Evolutionary conservation across 2,113 vertebrate genomes (phyloP), one percentile per base, ranked within the genome.

Genomic region (Lathamus discolor): DNA sequence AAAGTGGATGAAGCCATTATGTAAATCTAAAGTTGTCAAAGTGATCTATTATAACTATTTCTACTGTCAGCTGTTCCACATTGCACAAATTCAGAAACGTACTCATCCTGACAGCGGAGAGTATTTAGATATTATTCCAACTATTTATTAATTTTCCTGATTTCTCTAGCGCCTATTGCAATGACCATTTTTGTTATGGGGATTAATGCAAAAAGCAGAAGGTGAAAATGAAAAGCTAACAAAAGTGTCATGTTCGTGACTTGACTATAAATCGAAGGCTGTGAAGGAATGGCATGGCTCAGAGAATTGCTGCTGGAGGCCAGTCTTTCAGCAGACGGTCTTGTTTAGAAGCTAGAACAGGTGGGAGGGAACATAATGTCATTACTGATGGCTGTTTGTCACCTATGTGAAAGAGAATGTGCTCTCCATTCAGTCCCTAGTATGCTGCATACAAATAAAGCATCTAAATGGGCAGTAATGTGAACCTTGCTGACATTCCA

Each of bases 11-110:
- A 96, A 94, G 73, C 86, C 77, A 92, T 96, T 95, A 91, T 77
- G 89, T 74, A 94, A 96, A 95, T 92, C 39, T 95, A 3, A 95
- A 95, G 67, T 96, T 96, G 94, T 96, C 95, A 92, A 68, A 94
- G 75, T 96, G 94, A 96, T 96, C 92, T 93, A 92, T 96, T 96
- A 44, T 43, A 92, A 95, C 84, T 87, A 43, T 96, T 96, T 93
- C 87, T 90, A 67, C 81, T 91, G 83, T 96, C 92, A 96, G 52
- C 92, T 95, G 94, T 95, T 96, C 67, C 37, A 79, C 79, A 90
- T 28, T 94, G 31, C 83, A 88, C 33, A 88, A 91, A 92, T 86
- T 95, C 83, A 76, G 74, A 41, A 91, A 64, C 0, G 1, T 76
- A 82, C 86, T 86, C 44, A 66, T 90, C 57, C 83, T 86, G 73